A percentile compares a stretch with the other conserved stretches of the same genome.
Evolutionary conservation across 2,113 vertebrate species (phyloP).

Genomic region (Hippocampus guttulatus): DNA sequence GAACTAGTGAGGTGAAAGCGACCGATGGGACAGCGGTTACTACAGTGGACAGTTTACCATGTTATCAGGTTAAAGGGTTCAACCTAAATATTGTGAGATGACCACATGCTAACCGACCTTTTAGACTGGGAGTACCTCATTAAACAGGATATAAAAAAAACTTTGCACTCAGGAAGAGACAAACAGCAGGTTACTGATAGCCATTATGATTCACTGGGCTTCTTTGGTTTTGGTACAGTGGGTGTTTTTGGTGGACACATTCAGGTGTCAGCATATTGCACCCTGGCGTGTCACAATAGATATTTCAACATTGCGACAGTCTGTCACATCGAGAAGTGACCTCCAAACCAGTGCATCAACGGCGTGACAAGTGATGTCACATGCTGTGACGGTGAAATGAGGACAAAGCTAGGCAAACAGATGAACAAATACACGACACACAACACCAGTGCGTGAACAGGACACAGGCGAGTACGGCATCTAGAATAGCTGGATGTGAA

Average conservation of each 20-base stretch:
- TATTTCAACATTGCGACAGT: conserved; percentile 3
- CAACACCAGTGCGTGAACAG: neutral
- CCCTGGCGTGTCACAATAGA: conserved; percentile 1
- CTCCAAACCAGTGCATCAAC: conserved; percentile 4
- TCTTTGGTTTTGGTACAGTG: neutral
- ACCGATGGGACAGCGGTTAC: too few relatives aligned
- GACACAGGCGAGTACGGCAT: neutral
- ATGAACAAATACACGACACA: neutral
- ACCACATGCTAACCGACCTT: too few relatives aligned
- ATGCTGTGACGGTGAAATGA: conserved; percentile 1
- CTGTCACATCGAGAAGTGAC: conserved; percentile 7
- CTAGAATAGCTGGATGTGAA: neutral
- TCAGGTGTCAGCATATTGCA: conserved; percentile 21
- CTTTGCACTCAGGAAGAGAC: neutral
- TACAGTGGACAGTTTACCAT: too few relatives aligned
- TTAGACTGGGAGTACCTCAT: too few relatives aligned
- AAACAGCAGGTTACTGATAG: neutral
- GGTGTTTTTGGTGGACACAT: neutral
- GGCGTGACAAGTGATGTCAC: conserved; percentile 1
- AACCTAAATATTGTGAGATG: too few relatives aligned
- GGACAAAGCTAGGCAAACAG: neutral
- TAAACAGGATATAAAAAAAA: too few relatives aligned
- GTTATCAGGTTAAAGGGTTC: too few relatives aligned
- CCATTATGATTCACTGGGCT: too few relatives aligned
- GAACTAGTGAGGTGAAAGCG: too few relatives aligned